phyloP scores from a whole-genome alignment of 2,888 invertebrate genomes.

The Microctonus aethiopoides region DNA sequence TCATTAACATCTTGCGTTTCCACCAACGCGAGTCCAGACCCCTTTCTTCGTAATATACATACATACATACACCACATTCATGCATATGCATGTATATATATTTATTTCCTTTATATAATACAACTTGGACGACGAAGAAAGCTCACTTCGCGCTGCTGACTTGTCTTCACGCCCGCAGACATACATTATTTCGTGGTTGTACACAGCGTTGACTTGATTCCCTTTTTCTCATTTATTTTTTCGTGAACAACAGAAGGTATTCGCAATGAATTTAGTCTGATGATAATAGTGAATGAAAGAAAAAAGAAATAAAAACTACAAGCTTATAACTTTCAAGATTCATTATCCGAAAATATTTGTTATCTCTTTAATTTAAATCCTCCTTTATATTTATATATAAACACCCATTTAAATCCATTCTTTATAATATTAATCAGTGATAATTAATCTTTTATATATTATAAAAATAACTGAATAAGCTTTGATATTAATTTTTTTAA shows the following conservation, averaged over 20 bases:
- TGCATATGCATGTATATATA: too few species aligned
- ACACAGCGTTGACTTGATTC: slow-evolving; percentile 20
- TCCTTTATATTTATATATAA: neutral
- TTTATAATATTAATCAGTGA: neutral
- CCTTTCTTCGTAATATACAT: slow-evolving; percentile 43
- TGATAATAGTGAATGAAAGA: neutral
- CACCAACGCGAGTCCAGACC: slow-evolving; percentile 33
- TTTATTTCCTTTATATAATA: slow-evolving; percentile 35
- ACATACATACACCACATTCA: too few species aligned
- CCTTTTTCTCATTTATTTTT: neutral
- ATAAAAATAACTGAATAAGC: neutral
- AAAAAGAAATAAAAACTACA: neutral
- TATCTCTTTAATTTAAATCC: neutral
- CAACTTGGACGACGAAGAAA: slow-evolving; percentile 40
- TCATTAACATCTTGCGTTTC: slow-evolving; percentile 67
- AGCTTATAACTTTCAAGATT: neutral
- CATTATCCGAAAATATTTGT: neutral
- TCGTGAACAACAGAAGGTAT: neutral
- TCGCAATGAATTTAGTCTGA: neutral
- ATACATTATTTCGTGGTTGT: slow-evolving; percentile 32
- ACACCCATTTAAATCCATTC: too few species aligned
- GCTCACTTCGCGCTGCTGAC: slow-evolving; percentile 54
- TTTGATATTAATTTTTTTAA: neutral
- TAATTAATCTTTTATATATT: neutral
- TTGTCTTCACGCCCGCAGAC: slow-evolving; percentile 4